phyloP scores from a whole-genome alignment of 2,888 invertebrate genomes.

The Dusona sp. region DNA sequence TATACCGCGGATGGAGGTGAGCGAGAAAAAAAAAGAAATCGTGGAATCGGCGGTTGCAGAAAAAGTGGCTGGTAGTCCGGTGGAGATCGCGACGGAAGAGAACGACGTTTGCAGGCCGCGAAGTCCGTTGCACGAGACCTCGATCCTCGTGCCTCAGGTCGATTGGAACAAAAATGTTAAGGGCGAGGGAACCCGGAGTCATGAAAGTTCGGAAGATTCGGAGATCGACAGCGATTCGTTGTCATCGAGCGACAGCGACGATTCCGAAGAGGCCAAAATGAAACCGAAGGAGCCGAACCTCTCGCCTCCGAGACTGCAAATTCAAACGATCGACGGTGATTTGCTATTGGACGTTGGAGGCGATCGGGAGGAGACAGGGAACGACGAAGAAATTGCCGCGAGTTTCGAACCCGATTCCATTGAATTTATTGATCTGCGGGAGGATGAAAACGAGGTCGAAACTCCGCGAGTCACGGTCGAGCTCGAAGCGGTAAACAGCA shows the following conservation, averaged over 20 bases:
- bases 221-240: slow-evolving; percentile 88
- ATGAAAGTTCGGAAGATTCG: slow-evolving; percentile 74
- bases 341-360: slow-evolving; percentile 85
- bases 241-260: slow-evolving; percentile 84
- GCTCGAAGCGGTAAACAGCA: slow-evolving; percentile 78
- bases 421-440: slow-evolving; percentile 74
- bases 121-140: slow-evolving; percentile 89
- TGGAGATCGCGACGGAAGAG: slow-evolving; percentile 67
- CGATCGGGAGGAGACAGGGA: slow-evolving; percentile 70
- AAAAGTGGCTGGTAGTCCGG: slow-evolving; percentile 48
- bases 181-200: slow-evolving; percentile 76
- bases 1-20: slow-evolving; percentile 70
- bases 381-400: slow-evolving; percentile 63
- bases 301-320: slow-evolving; percentile 89
- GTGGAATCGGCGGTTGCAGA: background rate
- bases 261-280: slow-evolving; percentile 62
- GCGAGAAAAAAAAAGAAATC: background rate
- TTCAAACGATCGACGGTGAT: slow-evolving; percentile 90
- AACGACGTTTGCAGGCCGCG: slow-evolving; percentile 85
- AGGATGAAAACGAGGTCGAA: slow-evolving; percentile 13
- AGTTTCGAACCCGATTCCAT: slow-evolving; percentile 83
- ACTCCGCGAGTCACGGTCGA: slow-evolving; percentile 63
- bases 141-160: slow-evolving; percentile 88
- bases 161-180: slow-evolving; percentile 86
- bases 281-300: slow-evolving; percentile 75